phyloP scores from a whole-genome alignment of 2,797 vertebrate species.

The Falco cherrug region DNA sequence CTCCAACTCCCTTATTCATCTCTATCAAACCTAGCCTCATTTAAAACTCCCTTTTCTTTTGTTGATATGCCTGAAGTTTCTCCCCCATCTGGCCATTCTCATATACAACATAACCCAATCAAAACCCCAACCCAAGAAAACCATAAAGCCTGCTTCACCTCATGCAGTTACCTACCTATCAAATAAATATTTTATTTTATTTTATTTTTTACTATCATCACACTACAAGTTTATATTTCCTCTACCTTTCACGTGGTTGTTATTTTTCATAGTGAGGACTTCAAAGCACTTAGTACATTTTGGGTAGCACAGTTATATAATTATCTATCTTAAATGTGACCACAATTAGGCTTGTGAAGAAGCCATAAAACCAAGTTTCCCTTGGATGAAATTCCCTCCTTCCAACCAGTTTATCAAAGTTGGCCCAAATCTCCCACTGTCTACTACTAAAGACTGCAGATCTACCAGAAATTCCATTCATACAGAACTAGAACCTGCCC shows the following conservation, averaged over 20 bases:
- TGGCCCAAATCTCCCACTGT: neutral
- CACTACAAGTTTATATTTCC: neutral
- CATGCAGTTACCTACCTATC: neutral
- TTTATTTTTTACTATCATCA: neutral
- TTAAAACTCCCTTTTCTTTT: neutral
- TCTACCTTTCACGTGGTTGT: neutral
- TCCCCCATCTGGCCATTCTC: neutral
- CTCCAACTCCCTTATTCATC: neutral
- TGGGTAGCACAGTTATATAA: neutral
- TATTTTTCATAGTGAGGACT: neutral
- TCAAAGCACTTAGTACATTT: neutral
- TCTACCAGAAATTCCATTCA: conserved; percentile 35
- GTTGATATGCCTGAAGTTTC: neutral
- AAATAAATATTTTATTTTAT: neutral
- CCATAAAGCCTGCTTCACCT: neutral
- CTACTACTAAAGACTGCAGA: neutral
- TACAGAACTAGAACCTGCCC: conserved; percentile 41
- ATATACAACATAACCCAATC: neutral
- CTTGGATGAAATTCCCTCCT: neutral
- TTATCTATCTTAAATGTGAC: neutral
- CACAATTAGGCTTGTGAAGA: neutral
- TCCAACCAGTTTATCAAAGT: neutral
- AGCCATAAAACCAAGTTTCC: neutral
- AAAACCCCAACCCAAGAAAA: neutral
- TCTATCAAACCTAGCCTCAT: neutral